Evolutionary conservation across 2,797 vertebrate genomes (phyloP).

Genomic region (Tiaroga cobitis): DNA sequence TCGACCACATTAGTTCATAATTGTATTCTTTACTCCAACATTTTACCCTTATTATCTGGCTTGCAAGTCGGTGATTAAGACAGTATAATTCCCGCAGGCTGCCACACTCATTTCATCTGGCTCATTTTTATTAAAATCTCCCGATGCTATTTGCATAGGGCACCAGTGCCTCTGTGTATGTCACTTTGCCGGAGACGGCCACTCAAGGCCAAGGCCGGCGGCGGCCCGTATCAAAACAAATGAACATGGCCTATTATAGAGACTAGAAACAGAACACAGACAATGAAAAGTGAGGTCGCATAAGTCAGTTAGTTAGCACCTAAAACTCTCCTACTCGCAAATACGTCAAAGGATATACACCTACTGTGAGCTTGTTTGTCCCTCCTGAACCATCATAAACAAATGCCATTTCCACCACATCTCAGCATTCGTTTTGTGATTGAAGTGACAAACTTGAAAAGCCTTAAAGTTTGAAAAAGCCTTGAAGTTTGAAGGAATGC

Average conservation of each 20-base stretch:
- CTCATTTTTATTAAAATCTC: slow-evolving; percentile 50
- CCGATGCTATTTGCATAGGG: slow-evolving; percentile 36
- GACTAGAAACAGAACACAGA: slow-evolving; percentile 14
- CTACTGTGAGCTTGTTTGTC: too few species aligned
- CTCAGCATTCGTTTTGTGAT: not conserved
- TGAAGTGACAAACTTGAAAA: not conserved
- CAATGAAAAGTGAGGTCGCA: not conserved
- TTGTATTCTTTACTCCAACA: slow-evolving; percentile 70
- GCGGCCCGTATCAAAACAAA: slow-evolving; percentile 10
- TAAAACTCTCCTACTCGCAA: not conserved
- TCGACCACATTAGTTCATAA: slow-evolving; percentile 74
- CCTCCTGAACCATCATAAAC: not conserved
- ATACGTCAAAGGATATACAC: not conserved
- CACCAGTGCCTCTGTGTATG: slow-evolving; percentile 7
- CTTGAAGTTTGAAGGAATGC: too few species aligned
- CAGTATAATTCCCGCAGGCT: slow-evolving; percentile 48
- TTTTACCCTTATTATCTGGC: slow-evolving; percentile 69
- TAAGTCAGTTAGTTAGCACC: not conserved
- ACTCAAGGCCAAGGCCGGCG: slow-evolving; percentile 26
- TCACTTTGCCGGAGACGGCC: slow-evolving; percentile 1
- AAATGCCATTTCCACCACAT: not conserved
- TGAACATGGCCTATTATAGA: slow-evolving; percentile 5
- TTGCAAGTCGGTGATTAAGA: slow-evolving; percentile 73
- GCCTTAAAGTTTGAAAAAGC: too few species aligned
- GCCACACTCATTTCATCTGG: slow-evolving; percentile 41